phyloP scores from a whole-genome alignment of 37 sponge, comb jelly and placozoan species.

The Haliclona indistincta region DNA sequence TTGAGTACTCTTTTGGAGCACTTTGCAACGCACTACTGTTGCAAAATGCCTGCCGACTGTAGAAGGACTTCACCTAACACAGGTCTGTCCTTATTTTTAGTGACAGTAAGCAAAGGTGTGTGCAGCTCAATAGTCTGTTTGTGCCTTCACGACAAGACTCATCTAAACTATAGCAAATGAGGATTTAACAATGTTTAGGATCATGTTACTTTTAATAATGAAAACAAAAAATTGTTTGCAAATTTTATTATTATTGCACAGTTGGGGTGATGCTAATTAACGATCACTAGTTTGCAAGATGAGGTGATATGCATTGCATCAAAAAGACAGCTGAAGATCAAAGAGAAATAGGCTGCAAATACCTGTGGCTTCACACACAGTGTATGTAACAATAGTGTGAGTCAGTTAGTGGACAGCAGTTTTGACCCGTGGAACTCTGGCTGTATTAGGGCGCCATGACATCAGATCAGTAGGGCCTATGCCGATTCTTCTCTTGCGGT shows the following conservation, averaged over 20 bases:
- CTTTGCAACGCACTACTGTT: background rate
- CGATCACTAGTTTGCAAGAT: background rate
- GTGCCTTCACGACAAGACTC: background rate
- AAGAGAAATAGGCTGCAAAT: background rate
- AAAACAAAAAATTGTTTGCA: background rate
- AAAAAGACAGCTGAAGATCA: too few relatives aligned
- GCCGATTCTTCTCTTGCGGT: constrained; percentile 67
- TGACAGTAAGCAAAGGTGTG: background rate
- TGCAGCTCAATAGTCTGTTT: background rate
- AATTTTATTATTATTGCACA: background rate
- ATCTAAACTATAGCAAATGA: background rate
- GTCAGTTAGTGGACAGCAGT: background rate
- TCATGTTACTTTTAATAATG: background rate
- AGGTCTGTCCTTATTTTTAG: background rate
- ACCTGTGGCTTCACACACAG: background rate
- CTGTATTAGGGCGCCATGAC: constrained; percentile 45
- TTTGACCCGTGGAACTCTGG: background rate
- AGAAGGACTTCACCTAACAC: background rate
- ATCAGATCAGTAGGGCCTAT: constrained; percentile 69
- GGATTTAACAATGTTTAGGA: background rate
- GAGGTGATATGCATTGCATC: background rate
- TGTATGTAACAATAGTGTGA: background rate
- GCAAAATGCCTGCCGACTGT: background rate
- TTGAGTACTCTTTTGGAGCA: background rate
- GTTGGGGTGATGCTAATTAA: background rate